Conservation (phyloP, 2,888 invertebrate species). For the Diabrotica balteata region DNA sequence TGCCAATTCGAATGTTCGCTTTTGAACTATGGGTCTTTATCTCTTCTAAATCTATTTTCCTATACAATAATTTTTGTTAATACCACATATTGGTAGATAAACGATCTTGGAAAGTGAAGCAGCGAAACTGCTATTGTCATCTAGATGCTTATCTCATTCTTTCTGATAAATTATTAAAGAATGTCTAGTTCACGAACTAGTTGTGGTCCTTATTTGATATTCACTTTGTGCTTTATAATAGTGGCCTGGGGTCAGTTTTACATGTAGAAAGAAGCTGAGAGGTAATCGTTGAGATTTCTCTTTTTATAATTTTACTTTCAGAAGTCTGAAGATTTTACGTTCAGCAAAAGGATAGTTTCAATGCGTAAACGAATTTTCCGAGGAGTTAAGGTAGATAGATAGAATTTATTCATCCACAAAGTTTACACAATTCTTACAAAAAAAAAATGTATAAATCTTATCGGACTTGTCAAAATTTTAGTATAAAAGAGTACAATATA, state of each 20-base stretch:
- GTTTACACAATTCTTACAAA: no score
- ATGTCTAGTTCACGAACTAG: slow-evolving; percentile 34
- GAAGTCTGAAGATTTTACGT: no score
- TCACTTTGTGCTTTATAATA: slow-evolving; percentile 23
- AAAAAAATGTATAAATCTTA: no score
- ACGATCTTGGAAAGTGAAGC: slow-evolving; percentile 32
- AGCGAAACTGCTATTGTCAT: slow-evolving; percentile 36
- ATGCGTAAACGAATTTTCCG: no score
- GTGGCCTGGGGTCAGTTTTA: slow-evolving; percentile 14
- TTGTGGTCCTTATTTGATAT: slow-evolving; percentile 26
- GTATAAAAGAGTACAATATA: no score
- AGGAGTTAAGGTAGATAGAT: no score
- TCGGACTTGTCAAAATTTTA: no score
- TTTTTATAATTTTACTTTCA: no score
- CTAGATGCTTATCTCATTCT: slow-evolving; percentile 32
- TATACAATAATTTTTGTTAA: slow-evolving; percentile 35
- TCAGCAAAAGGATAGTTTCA: no score
- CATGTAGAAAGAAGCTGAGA: not conserved
- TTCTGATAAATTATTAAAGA: slow-evolving; percentile 35
- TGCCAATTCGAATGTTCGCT: not conserved
- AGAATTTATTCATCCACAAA: no score
- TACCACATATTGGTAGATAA: slow-evolving; percentile 36
- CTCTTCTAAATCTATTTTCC: slow-evolving; percentile 35
- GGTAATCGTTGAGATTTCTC: no score
- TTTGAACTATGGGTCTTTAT: slow-evolving; percentile 27